phyloP scores from a whole-genome alignment of 2,888 invertebrate species.

The Ectemnius lituratus region DNA sequence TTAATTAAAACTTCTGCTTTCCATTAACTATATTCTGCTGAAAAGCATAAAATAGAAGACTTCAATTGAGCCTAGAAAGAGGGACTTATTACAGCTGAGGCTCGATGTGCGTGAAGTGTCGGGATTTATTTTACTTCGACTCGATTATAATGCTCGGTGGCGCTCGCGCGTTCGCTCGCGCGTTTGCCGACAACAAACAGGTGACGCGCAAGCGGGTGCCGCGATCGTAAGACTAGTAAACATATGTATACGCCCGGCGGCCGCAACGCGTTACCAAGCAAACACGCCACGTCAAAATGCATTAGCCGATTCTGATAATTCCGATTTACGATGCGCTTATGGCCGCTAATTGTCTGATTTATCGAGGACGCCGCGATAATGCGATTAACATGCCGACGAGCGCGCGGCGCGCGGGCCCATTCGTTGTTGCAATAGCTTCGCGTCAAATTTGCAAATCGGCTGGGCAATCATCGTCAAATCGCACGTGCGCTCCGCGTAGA shows the following conservation, averaged over 20 bases:
- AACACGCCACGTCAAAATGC: slow-evolving; percentile 59
- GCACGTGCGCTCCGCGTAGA: neutral
- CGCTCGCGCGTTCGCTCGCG: slow-evolving; percentile 10
- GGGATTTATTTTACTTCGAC: slow-evolving; percentile 30
- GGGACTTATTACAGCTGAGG: neutral
- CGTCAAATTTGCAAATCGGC: slow-evolving; percentile 23
- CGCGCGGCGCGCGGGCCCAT: slow-evolving; percentile 8
- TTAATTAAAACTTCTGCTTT: too few species aligned
- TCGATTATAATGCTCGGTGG: slow-evolving; percentile 32
- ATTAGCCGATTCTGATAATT: slow-evolving; percentile 64
- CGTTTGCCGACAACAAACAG: slow-evolving; percentile 45
- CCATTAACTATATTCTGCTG: too few species aligned
- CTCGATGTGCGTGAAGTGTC: neutral
- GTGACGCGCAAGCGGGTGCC: slow-evolving; percentile 35
- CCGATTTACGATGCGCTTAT: slow-evolving; percentile 71
- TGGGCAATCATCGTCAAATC: slow-evolving; percentile 19
- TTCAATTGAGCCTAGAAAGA: neutral
- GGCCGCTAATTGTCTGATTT: slow-evolving; percentile 73
- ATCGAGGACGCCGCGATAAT: slow-evolving; percentile 67
- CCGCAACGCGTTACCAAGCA: slow-evolving; percentile 59
- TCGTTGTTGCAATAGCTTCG: slow-evolving; percentile 38
- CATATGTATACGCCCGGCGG: slow-evolving; percentile 39
- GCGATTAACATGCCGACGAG: slow-evolving; percentile 60
- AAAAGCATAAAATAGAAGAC: too few species aligned
- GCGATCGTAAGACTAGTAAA: slow-evolving; percentile 57